Conservation (phyloP, 1,140 invertebrate genomes). For the Chymomyza costata region DNA sequence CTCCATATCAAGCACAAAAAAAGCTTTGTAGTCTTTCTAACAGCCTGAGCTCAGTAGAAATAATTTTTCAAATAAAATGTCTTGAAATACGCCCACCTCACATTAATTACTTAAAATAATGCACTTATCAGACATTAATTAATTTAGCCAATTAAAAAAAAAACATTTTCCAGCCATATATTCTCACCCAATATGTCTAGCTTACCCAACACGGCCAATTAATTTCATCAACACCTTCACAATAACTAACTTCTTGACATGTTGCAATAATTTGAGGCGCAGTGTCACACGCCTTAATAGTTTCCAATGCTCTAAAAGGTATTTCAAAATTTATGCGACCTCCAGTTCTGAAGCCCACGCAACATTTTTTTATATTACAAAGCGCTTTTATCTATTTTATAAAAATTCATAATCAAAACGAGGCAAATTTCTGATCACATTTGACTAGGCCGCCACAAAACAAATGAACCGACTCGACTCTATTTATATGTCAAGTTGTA, state of each 20-base stretch:
- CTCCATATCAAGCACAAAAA: no score
- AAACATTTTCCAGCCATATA: no score
- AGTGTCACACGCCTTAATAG: constrained; percentile 54
- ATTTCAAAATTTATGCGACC: constrained; percentile 54
- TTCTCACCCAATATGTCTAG: no score
- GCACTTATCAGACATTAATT: no score
- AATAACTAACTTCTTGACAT: constrained; percentile 11
- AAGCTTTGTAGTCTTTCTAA: no score
- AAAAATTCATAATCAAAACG: constrained; percentile 34
- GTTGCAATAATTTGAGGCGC: constrained; percentile 51
- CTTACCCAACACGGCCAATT: constrained; percentile 48
- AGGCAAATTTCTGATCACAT: constrained; percentile 45
- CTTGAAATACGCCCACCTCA: no score
- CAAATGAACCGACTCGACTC: no score
- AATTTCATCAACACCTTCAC: constrained; percentile 55
- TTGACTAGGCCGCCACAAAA: constrained; percentile 5
- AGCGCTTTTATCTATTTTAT: constrained; percentile 50
- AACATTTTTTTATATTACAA: no score
- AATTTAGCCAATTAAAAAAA: no score
- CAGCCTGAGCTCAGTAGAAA: no score
- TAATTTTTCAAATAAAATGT: no score
- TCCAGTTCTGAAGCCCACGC: not conserved
- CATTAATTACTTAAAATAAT: no score
- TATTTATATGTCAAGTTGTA: constrained; percentile 13
- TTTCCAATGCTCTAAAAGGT: constrained; percentile 32